Conservation (phyloP, 2,797 vertebrate genomes). For the Varecia variegata region DNA sequence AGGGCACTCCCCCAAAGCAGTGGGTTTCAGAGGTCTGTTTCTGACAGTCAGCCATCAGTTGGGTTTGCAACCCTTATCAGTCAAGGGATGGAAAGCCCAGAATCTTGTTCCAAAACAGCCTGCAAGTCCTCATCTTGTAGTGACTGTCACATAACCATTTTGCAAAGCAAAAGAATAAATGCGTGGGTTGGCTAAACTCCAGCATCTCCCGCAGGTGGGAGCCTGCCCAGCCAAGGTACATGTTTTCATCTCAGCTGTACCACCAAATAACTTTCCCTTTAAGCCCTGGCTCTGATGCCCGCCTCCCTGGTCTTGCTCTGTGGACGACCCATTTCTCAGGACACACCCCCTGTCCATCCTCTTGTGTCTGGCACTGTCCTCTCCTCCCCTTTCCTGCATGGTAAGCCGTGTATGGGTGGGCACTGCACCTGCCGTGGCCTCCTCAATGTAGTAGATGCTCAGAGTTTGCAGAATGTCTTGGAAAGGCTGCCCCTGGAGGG, state of each 20-base stretch:
- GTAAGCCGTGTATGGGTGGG: fast-evolving
- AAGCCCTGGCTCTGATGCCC: background rate
- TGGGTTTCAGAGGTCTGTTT: background rate
- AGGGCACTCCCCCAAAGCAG: background rate
- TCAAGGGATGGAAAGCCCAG: background rate
- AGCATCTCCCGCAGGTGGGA: background rate
- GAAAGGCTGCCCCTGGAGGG: background rate
- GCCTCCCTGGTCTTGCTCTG: background rate
- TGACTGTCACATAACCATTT: background rate
- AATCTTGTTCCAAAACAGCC: background rate
- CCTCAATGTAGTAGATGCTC: background rate
- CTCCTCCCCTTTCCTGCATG: fast-evolving
- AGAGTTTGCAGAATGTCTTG: background rate
- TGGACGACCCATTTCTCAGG: background rate
- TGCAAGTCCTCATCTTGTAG: background rate
- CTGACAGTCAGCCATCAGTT: fast-evolving
- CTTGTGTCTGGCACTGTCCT: background rate
- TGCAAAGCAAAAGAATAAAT: background rate
- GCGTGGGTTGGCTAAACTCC: background rate
- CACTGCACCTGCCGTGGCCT: background rate
- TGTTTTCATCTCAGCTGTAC: background rate
- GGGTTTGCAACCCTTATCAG: background rate
- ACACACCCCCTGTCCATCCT: fast-evolving
- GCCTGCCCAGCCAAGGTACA: background rate
- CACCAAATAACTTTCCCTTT: background rate